Evolutionary conservation across 2,888 invertebrate species (phyloP), one percentile per base, ranked within the genome.

Genomic region (Craniophora ligustri): DNA sequence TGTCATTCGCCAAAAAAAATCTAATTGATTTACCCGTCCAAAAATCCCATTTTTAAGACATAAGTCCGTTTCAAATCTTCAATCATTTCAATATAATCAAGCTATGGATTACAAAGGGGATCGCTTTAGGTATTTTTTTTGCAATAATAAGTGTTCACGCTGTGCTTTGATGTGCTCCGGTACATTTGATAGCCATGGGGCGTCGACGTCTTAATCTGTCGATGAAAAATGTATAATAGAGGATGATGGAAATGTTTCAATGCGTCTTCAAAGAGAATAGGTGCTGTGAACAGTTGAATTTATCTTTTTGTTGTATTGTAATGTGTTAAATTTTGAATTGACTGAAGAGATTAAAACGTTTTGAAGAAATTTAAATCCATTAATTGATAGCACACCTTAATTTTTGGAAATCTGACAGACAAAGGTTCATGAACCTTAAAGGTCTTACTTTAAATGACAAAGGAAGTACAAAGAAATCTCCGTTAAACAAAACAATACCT

Each of bases 131-230:
- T 77, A 81, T 79, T 81, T 81, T n/a, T 81, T 76, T 74, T 58
- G 75, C 76, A 81, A 83, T 84, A 84, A 85, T 81, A 73, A 75
- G 67, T 65, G 51, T 41, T 57, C 91, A 88, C 67, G 90, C 90
- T 86, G 91, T 15, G 88, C 79, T 84, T 82, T 86, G 83, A 87
- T 84, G 81, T 75, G 68, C 76, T 70, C 72, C 78, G 76, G 67
- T 76, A 81, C 83, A 80, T 82, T 83, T 75, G 74, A 63, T 45
- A 60, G 32, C 90, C 55, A 77, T 85, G 84, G 91, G 92, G 82
- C 16, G 87, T 67, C 87, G 64, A 91, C 85, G 86, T 92, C 92
- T 92, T 88, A 85, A 92, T 92, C 80, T 75, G 72, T 34, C 46
- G 51, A 57, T 56, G 67, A 71, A 61, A 73, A 73, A 81, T 78